Conservation (phyloP, 2,113 vertebrate species). For the Piliocolobus tephrosceles region DNA sequence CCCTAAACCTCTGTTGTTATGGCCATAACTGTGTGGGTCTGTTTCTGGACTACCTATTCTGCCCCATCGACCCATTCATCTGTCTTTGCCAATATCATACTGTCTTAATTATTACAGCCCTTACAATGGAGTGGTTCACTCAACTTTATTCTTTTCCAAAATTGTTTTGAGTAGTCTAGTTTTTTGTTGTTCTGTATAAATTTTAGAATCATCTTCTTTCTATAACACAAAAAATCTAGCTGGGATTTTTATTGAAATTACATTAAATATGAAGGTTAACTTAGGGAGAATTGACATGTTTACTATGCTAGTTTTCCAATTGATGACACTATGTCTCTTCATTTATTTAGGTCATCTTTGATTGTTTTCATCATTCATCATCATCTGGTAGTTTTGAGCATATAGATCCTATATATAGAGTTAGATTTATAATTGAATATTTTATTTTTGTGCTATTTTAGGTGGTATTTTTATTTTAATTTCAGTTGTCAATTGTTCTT, state of each 20-base stretch:
- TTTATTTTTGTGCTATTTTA: background rate
- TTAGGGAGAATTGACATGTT: background rate
- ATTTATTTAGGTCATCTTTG: background rate
- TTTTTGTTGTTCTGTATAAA: background rate
- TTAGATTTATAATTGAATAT: background rate
- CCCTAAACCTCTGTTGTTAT: background rate
- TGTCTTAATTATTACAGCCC: background rate
- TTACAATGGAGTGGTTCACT: background rate
- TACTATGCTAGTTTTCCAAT: rapidly evolving
- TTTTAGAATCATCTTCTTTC: background rate
- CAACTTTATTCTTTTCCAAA: background rate
- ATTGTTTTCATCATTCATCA: background rate
- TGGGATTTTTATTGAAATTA: background rate
- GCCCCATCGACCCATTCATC: rapidly evolving
- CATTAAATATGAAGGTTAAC: no score
- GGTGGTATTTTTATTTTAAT: background rate
- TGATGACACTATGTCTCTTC: background rate
- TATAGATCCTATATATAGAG: rapidly evolving
- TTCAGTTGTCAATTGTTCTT: background rate
- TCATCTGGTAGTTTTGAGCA: no score
- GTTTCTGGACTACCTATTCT: background rate
- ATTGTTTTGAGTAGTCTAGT: no score
- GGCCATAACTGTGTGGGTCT: rapidly evolving
- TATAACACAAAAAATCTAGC: background rate
- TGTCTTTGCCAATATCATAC: background rate